Evolutionary conservation across 2,113 vertebrate genomes (phyloP).

Genomic region (cattle (Bos taurus)): ARS-UCD2.0 NC_037328.1:79742001-79742500

Average conservation of each 20-base stretch:
- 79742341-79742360: neutral
- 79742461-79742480: neutral
- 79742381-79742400: neutral
- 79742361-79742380: neutral
- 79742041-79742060: neutral
- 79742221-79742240: neutral
- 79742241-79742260: neutral
- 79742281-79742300: neutral
- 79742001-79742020: neutral
- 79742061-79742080: neutral
- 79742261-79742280: neutral
- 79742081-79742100: neutral
- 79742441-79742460: neutral
- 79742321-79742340: neutral
- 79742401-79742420: neutral
- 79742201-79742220: neutral
- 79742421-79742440: neutral
- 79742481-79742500: neutral
- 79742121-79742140: neutral
- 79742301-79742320: neutral
- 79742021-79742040: neutral
- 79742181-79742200: neutral
- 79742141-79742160: neutral
- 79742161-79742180: neutral
- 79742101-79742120: neutral